Evolutionary conservation across 2,113 vertebrate species (phyloP).

Genomic region (Polypterus senegalus): DNA sequence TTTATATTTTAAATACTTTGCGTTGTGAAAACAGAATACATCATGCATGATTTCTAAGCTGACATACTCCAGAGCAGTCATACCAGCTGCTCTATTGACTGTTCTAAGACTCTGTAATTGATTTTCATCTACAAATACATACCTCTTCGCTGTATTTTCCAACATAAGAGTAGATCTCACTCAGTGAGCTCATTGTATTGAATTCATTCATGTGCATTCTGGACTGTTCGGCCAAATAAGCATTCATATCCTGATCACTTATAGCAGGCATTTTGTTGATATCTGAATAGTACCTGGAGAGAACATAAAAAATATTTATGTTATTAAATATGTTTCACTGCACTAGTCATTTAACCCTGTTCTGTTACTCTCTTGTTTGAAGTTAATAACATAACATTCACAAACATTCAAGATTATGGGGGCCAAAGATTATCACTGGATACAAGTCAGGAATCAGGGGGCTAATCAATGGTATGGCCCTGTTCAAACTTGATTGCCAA

Average conservation of each 20-base stretch:
- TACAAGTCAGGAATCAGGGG: no score
- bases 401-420: not conserved
- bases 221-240: constrained; percentile 93
- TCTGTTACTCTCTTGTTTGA: not conserved
- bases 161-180: constrained; percentile 96
- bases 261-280: constrained; percentile 93
- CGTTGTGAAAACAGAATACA: no score
- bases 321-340: not conserved
- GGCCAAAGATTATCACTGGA: not conserved
- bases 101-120: no score
- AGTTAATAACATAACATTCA: not conserved
- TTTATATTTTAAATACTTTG: no score
- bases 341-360: no score
- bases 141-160: constrained; percentile 98
- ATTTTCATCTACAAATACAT: constrained; percentile 18
- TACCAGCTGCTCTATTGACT: no score
- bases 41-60: no score
- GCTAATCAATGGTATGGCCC: no score
- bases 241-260: constrained; percentile 98
- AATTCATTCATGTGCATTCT: constrained; percentile 98
- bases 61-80: no score
- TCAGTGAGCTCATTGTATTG: constrained; percentile 93
- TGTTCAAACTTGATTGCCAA: no score
- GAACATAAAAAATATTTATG: not conserved
- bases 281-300: constrained; percentile 87